Percentiles rank a stretch among this genome's conserved stretches.
Conservation (phyloP, 2,888 invertebrate species). For the Diadegma fenestrale region DNA sequence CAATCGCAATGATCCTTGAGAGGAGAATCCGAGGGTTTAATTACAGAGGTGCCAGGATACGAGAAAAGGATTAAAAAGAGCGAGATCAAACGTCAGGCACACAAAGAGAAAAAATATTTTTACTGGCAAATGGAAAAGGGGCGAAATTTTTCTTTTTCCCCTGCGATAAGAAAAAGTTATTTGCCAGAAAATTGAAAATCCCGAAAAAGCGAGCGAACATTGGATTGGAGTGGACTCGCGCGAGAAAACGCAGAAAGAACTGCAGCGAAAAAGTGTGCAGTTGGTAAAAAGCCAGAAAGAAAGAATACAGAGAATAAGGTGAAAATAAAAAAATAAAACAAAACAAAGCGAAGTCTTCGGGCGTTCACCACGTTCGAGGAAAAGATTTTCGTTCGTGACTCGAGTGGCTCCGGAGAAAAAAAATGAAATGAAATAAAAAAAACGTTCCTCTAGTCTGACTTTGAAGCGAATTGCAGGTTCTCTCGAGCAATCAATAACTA, state of each 20-base stretch:
- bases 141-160: background rate
- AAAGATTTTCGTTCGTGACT: conserved; percentile 44
- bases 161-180: background rate
- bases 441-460: conserved; percentile 1
- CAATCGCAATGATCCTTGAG: conserved; percentile 50
- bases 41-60: conserved; percentile 7
- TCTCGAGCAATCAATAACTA: background rate
- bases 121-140: background rate
- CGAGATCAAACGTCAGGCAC: background rate
- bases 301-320: background rate
- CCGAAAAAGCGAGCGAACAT: background rate
- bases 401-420: conserved; percentile 43
- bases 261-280: conserved; percentile 25
- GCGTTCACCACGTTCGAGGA: conserved; percentile 38
- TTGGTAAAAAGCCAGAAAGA: conserved; percentile 40
- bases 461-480: background rate
- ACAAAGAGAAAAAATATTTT: background rate
- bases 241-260: conserved; percentile 20
- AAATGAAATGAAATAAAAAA: conserved; percentile 21
- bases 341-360: conserved; percentile 25
- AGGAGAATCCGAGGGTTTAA: conserved; percentile 24
- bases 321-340: conserved; percentile 28
- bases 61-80: background rate
- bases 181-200: conserved; percentile 5
- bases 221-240: conserved; percentile 17